Percentiles rank a stretch among this genome's conserved stretches.
Conservation (phyloP, 2,113 vertebrate species). For the Thunnus thynnus region DNA sequence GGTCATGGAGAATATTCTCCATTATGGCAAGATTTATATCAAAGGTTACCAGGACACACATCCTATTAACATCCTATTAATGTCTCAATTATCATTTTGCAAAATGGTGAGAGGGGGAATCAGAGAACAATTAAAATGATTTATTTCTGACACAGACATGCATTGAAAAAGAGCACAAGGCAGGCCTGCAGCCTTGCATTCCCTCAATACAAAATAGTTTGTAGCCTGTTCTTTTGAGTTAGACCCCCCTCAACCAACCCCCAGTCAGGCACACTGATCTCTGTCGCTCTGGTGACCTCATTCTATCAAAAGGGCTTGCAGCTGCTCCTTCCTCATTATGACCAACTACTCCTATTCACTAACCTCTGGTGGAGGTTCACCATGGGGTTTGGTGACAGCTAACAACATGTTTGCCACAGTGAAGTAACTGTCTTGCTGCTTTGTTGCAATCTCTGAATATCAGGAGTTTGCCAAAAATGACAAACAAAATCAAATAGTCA, state of each 20-base stretch:
- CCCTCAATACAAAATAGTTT: slow-evolving; percentile 78
- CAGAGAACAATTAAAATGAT: slow-evolving; percentile 82
- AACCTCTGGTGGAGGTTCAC: slow-evolving; percentile 72
- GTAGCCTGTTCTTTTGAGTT: slow-evolving; percentile 66
- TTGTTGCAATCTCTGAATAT: background rate
- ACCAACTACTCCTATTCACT: slow-evolving; percentile 72
- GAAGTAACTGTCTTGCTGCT: background rate
- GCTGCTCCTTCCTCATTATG: slow-evolving; percentile 83
- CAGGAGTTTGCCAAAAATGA: background rate
- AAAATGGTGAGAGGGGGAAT: slow-evolving; percentile 71
- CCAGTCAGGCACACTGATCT: slow-evolving; percentile 80
- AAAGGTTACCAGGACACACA: slow-evolving; percentile 84
- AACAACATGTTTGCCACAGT: slow-evolving; percentile 36
- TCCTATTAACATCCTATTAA: slow-evolving; percentile 82
- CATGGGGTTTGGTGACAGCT: slow-evolving; percentile 48
- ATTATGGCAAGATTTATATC: slow-evolving; percentile 81
- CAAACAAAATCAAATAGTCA: background rate
- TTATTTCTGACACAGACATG: slow-evolving; percentile 78
- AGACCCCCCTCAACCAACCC: slow-evolving; percentile 54
- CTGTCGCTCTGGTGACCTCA: slow-evolving; percentile 80
- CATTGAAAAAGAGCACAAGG: slow-evolving; percentile 56
- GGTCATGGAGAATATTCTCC: slow-evolving; percentile 72
- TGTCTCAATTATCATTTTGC: slow-evolving; percentile 82
- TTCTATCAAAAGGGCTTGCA: slow-evolving; percentile 82
- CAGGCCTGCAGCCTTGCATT: slow-evolving; percentile 60